Conservation (phyloP, 2,113 vertebrate genomes). For the Gasterosteus aculeatus region DNA sequence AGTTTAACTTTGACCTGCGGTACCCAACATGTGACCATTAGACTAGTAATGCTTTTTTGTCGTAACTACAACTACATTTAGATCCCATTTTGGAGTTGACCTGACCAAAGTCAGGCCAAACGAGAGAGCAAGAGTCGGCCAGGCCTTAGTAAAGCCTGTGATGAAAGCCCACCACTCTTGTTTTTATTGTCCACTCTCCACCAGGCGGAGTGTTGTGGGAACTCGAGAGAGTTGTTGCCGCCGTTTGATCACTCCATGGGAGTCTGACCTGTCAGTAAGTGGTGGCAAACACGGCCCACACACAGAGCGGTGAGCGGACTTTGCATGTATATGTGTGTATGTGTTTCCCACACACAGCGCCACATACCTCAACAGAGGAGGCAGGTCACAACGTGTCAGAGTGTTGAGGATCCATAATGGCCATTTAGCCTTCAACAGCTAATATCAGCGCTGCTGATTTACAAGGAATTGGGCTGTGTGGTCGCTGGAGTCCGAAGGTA, state of each 20-base stretch:
- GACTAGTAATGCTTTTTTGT: too few relatives aligned
- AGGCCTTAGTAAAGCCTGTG: slow-evolving; percentile 69
- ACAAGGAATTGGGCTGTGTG: slow-evolving; percentile 70
- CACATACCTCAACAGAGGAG: slow-evolving; percentile 75
- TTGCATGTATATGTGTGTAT: slow-evolving; percentile 58
- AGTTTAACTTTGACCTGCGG: background rate
- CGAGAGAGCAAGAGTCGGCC: slow-evolving; percentile 47
- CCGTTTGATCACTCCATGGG: slow-evolving; percentile 81
- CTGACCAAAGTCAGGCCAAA: slow-evolving; percentile 43
- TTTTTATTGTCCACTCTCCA: slow-evolving; percentile 81
- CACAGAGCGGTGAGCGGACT: slow-evolving; percentile 61
- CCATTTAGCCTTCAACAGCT: slow-evolving; percentile 81
- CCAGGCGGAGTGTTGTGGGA: slow-evolving; percentile 75
- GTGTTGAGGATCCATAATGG: slow-evolving; percentile 79
- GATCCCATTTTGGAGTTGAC: slow-evolving; percentile 49
- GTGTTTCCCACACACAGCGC: slow-evolving; percentile 78
- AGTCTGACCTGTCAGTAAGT: slow-evolving; percentile 82
- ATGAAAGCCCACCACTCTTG: slow-evolving; percentile 74
- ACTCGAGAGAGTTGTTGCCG: slow-evolving; percentile 76
- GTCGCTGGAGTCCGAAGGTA: slow-evolving; percentile 33
- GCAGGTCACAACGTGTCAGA: slow-evolving; percentile 77
- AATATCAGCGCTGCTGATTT: slow-evolving; percentile 77
- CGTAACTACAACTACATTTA: slow-evolving; percentile 11
- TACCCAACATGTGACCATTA: background rate
- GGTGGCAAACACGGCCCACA: slow-evolving; percentile 81